A percentile compares a stretch with the other conserved stretches of the same genome.
phyloP scores from a whole-genome alignment of 2,888 invertebrate genomes.

The Caenorhabditis drosophilae region DNA sequence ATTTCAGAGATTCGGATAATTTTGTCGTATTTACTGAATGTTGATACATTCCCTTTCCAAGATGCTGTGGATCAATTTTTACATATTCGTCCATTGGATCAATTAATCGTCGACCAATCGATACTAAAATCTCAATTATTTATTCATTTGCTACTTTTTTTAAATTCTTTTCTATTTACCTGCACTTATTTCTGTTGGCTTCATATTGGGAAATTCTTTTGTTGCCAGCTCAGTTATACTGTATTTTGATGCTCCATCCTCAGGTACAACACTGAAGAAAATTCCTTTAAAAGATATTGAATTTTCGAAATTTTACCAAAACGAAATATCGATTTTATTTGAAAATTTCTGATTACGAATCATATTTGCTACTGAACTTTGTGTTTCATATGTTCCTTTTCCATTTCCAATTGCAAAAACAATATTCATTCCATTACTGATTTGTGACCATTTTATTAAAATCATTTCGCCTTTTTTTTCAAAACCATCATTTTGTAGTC shows the following conservation, averaged over 20 bases:
- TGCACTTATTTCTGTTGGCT: conserved; percentile 83
- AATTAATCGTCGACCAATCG: conserved; percentile 83
- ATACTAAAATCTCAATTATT: conserved; percentile 69
- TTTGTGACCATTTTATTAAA: conserved; percentile 73
- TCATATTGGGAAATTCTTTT: conserved; percentile 82
- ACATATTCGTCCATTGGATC: conserved; percentile 90
- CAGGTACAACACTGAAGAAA: conserved; percentile 84
- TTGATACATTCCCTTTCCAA: conserved; percentile 93
- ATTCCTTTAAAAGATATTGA: no score
- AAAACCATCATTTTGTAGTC: conserved; percentile 73
- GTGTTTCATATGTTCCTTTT: conserved; percentile 25
- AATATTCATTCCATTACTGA: conserved; percentile 76
- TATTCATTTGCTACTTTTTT: no score
- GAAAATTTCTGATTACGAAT: conserved; percentile 8
- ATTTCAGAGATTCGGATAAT: conserved; percentile 78
- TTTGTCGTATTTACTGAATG: conserved; percentile 85
- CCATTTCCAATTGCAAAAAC: conserved; percentile 77
- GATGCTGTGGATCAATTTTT: conserved; percentile 88
- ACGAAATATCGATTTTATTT: conserved; percentile 14
- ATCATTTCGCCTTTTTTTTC: conserved; percentile 67
- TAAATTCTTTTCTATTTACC: conserved; percentile 72
- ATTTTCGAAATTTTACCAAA: conserved; percentile 13
- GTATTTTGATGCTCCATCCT: conserved; percentile 90
- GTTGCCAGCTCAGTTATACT: conserved; percentile 85
- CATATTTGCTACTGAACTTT: conserved; percentile 14